A percentile compares a stretch with the other conserved stretches of the same genome.
These are phyloP conservation scores for Epiperipatus broadwayi DNA, from an alignment of 2,888 invertebrate species.

Conservation along the genomic window DNA sequence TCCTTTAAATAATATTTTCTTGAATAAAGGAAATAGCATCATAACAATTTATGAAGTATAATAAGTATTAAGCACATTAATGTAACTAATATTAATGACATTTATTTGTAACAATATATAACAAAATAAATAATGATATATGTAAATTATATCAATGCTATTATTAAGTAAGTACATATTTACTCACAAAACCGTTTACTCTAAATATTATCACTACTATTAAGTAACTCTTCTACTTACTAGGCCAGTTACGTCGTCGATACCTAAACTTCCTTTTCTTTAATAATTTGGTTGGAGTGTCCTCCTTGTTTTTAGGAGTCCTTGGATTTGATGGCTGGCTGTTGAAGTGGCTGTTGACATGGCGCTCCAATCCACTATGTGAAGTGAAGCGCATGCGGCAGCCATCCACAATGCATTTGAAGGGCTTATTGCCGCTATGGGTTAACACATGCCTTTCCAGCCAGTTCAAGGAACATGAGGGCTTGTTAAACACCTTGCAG, in stretches of 20 bases:
- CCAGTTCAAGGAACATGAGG: conserved; percentile 80
- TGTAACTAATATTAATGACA: too few species aligned
- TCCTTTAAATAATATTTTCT: too few species aligned
- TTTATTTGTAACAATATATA: too few species aligned
- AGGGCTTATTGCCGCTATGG: conserved; percentile 80
- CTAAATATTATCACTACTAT: too few species aligned
- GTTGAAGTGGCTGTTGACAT: conserved; percentile 78
- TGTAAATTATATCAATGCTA: too few species aligned
- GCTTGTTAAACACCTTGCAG: conserved; percentile 80
- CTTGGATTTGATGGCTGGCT: conserved; percentile 19
- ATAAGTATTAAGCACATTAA: too few species aligned
- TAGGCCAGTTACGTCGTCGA: conserved; percentile 69
- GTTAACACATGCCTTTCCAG: conserved; percentile 73
- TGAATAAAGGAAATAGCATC: too few species aligned
- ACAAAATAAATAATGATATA: too few species aligned
- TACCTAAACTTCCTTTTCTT: conserved; percentile 74
- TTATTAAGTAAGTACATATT: too few species aligned
- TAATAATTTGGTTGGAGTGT: conserved; percentile 53
- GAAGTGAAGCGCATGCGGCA: conserved; percentile 44
- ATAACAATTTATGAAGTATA: too few species aligned
- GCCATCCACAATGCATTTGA: conserved; percentile 82
- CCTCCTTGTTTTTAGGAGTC: conserved; percentile 50
- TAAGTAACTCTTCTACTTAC: too few species aligned
- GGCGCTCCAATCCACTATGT: conserved; percentile 56
- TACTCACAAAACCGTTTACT: too few species aligned